Evolutionary conservation across 2,797 vertebrate species (phyloP), one percentile per base, ranked within the genome.

Genomic region (Sardinella longiceps): DNA sequence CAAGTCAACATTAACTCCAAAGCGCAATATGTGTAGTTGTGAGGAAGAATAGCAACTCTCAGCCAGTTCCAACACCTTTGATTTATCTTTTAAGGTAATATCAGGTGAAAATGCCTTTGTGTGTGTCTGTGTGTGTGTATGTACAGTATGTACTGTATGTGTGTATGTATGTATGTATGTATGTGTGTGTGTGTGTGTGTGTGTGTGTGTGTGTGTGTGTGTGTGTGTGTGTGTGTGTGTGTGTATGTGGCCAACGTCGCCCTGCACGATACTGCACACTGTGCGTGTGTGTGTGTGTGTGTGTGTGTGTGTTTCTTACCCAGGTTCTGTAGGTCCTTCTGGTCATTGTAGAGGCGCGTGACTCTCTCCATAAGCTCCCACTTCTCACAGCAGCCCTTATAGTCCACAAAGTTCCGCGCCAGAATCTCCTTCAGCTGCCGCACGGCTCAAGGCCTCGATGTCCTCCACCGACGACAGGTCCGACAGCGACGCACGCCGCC

Each of bases 381-480:
- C 90, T 99, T 99, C 87, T 99, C 98, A 87, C 98, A 99, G 95
- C 98, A 99, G 93, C 98, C 98, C 90, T 98, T 99, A 91, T 97
- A 99, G 94, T 98, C 93, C 33, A 99, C 98, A 0, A 99, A 99
- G 94, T 99, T 99, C 48, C 98, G 94, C 70, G 97, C 97, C 0
- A 99, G 95, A 83, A 99, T 98, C 88, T 99, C 97, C 89, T 99
- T 99, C 85, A 99, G 94, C 93, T 99, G 98, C 0, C 97, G 94
- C 63, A 99, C 98, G 0, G n/a, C 95, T 97, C 53, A 99, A 95
- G 0, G 87, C 93, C 33, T 96, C 96, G 0, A 99, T 96, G 91
- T 98, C 97, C 0, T 96, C 95, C 5, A 92, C n/a, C 25, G 94
- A 89, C 0, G 86, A 93, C 66, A 99, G 93, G 88, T 99, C 97